Percentiles rank a stretch among this genome's conserved stretches.
These are phyloP conservation scores for Philopotamus ludificatus DNA, from an alignment of 1,140 invertebrate genomes.

Conservation along the genomic window DNA sequence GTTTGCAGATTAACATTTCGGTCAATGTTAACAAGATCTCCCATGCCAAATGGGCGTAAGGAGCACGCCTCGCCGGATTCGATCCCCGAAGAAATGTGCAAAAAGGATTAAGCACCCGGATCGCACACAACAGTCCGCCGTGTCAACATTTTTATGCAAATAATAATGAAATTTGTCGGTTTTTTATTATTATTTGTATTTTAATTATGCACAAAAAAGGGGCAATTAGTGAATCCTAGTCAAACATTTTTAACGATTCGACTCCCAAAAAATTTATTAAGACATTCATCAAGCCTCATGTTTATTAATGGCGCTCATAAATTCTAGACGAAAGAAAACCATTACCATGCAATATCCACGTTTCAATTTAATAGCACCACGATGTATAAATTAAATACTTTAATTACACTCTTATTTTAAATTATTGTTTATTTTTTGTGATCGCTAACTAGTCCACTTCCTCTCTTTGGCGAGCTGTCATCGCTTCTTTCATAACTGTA, in stretches of 20 bases:
- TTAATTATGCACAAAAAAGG: conserved; percentile 26
- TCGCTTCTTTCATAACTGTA: background rate
- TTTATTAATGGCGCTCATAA: conserved; percentile 26
- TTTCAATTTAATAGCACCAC: conserved; percentile 7
- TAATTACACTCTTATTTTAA: conserved; percentile 2
- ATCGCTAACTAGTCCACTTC: background rate
- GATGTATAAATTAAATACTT: conserved; percentile 19
- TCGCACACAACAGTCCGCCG: background rate
- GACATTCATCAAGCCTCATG: conserved; percentile 25
- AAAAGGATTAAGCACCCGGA: background rate
- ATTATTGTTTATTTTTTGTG: background rate
- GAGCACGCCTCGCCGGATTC: conserved; percentile 2
- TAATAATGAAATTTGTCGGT: no score
- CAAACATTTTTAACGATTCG: conserved; percentile 36
- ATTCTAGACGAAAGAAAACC: conserved; percentile 15
- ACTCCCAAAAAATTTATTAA: conserved; percentile 28
- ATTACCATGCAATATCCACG: conserved; percentile 21
- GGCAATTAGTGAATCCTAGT: conserved; percentile 34
- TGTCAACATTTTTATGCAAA: background rate
- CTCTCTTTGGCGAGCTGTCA: background rate
- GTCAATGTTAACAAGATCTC: conserved; percentile 22
- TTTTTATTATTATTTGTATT: no score
- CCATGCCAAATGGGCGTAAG: conserved; percentile 12
- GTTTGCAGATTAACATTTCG: conserved; percentile 17
- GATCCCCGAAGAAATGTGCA: background rate